These are phyloP conservation scores for Lampropteryx suffumata DNA, from an alignment of 2,888 invertebrate genomes.

Conservation along the genomic window DNA sequence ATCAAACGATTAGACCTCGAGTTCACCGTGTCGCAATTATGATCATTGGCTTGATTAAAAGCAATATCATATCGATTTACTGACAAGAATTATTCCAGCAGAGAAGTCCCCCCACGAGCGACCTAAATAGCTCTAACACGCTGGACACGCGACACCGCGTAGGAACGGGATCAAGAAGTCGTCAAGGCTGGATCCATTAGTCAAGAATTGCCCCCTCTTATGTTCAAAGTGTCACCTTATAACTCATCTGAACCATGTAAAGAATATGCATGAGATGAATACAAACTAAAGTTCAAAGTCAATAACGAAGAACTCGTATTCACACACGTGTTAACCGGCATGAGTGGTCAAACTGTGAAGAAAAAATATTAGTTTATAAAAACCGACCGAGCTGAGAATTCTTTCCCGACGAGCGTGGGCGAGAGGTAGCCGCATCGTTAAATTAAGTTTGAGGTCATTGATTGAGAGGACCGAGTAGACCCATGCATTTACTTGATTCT, in stretches of 20 bases:
- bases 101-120: slow-evolving; percentile 53
- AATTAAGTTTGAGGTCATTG: slow-evolving; percentile 74
- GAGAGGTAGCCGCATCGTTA: slow-evolving; percentile 65
- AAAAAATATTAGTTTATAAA: slow-evolving; percentile 59
- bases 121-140: slow-evolving; percentile 66
- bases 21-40: slow-evolving; percentile 21
- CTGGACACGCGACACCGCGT: slow-evolving; percentile 65
- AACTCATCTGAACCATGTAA: slow-evolving; percentile 36
- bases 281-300: slow-evolving; percentile 38
- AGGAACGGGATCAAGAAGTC: slow-evolving; percentile 75
- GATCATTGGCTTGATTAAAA: slow-evolving; percentile 28
- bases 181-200: slow-evolving; percentile 78
- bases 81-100: slow-evolving; percentile 49
- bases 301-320: slow-evolving; percentile 40
- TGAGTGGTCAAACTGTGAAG: slow-evolving; percentile 47
- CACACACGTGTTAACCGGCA: slow-evolving; percentile 35
- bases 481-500: slow-evolving; percentile 39
- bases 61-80: slow-evolving; percentile 30
- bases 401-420: slow-evolving; percentile 59
- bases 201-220: slow-evolving; percentile 63
- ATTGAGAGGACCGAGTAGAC: slow-evolving; percentile 55
- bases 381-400: slow-evolving; percentile 51
- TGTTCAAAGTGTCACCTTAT: slow-evolving; percentile 21
- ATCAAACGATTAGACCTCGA: slow-evolving; percentile 18
- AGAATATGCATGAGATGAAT: slow-evolving; percentile 34